Conservation (phyloP, 1,140 invertebrate genomes). For the Drosophila truncata region DNA sequence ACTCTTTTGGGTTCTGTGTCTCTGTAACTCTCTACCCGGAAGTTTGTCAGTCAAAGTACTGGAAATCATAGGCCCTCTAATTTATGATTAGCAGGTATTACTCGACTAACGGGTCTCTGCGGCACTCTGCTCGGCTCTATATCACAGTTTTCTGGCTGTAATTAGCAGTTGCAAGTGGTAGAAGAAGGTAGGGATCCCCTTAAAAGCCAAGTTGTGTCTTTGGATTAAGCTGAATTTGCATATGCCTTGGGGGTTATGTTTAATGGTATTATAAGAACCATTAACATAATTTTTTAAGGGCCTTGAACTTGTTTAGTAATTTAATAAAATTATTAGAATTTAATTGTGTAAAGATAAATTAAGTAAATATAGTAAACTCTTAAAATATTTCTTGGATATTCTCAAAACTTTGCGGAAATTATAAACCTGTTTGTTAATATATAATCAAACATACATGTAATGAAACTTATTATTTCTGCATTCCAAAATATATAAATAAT, state of each 20-base stretch:
- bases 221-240: slow-evolving; percentile 6
- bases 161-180: slow-evolving; percentile 26
- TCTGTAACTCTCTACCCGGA: slow-evolving; percentile 29
- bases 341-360: background rate
- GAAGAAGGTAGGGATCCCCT: background rate
- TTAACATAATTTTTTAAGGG: background rate
- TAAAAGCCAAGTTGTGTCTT: no score
- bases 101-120: slow-evolving; percentile 17
- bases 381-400: no score
- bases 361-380: no score
- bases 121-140: background rate
- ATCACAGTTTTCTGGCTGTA: slow-evolving; percentile 31
- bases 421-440: background rate
- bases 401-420: background rate
- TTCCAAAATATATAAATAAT: no score
- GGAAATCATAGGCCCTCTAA: slow-evolving; percentile 25
- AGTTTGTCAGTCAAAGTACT: slow-evolving; percentile 5
- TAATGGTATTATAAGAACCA: background rate
- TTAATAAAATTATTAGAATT: background rate
- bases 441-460: background rate
- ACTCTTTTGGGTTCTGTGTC: slow-evolving; percentile 34
- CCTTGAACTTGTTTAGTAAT: background rate
- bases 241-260: background rate
- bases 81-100: slow-evolving; percentile 43
- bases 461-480: no score